Evolutionary conservation across 37 sponge, comb jelly and placozoan species (phyloP).

Genomic region (Haliclona indistincta): DNA sequence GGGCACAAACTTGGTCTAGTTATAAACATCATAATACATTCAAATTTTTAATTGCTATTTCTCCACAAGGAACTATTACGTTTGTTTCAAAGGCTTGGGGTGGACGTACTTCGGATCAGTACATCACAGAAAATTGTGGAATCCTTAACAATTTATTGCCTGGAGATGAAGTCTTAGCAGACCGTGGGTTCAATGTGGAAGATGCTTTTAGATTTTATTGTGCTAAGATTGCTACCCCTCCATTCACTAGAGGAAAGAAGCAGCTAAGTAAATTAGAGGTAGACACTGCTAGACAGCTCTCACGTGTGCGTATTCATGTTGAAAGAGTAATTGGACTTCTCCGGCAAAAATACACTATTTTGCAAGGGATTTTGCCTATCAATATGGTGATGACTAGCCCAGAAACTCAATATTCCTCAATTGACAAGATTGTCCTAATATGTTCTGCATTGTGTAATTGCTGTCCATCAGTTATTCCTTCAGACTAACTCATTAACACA

Average conservation of each 20-base stretch:
- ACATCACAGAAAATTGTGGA: constrained; percentile 38
- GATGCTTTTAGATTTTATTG: constrained; percentile 33
- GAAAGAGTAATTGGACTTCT: constrained; percentile 64
- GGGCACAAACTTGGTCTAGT: constrained; percentile 37
- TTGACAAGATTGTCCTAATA: constrained; percentile 58
- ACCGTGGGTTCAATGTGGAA: constrained; percentile 33
- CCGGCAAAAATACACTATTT: constrained; percentile 48
- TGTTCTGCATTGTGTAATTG: too few relatives aligned
- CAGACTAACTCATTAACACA: too few relatives aligned
- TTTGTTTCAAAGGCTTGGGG: constrained; percentile 37
- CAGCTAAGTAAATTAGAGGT: constrained; percentile 50
- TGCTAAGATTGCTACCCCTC: constrained; percentile 43
- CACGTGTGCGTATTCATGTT: constrained; percentile 65
- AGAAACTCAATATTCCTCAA: constrained; percentile 2
- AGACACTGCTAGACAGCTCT: constrained; percentile 34
- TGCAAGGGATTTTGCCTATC: constrained; percentile 51
- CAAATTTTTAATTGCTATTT: constrained; percentile 33
- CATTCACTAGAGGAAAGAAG: constrained; percentile 68
- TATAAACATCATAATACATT: constrained; percentile 35
- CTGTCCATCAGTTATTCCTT: too few relatives aligned
- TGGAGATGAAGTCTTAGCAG: constrained; percentile 37
- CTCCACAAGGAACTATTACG: constrained; percentile 34
- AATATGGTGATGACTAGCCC: constrained; percentile 37
- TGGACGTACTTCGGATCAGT: constrained; percentile 32
- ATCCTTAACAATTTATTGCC: constrained; percentile 24